These are phyloP conservation scores for Pagetopsis macropterus DNA, from an alignment of 2,797 vertebrate genomes.

Conservation along the genomic window DNA sequence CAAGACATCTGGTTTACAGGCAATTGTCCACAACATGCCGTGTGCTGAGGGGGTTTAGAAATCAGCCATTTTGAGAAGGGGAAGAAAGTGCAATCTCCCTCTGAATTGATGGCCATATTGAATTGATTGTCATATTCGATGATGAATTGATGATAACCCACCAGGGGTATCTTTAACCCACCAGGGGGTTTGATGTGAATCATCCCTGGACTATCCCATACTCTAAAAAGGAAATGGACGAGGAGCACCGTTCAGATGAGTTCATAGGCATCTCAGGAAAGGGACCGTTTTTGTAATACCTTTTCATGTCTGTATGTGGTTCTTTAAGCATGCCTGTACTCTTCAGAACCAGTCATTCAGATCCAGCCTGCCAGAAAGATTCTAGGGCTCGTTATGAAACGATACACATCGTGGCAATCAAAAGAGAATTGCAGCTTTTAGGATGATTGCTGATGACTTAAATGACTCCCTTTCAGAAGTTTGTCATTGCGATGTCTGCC, in stretches of 20 bases:
- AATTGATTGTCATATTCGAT: background rate
- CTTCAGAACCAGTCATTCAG: slow-evolving; percentile 41
- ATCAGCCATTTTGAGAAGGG: slow-evolving; percentile 18
- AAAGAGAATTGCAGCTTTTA: slow-evolving; percentile 46
- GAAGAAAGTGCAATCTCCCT: slow-evolving; percentile 27
- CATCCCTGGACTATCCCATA: slow-evolving; percentile 7
- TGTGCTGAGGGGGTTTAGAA: background rate
- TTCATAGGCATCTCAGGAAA: too few species aligned
- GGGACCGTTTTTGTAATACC: too few species aligned
- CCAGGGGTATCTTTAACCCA: slow-evolving; percentile 24
- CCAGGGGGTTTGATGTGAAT: slow-evolving; percentile 29
- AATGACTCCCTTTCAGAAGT: slow-evolving; percentile 13
- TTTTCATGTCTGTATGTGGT: slow-evolving; percentile 3
- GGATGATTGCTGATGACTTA: slow-evolving; percentile 34
- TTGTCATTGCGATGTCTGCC: background rate
- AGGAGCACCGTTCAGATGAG: too few species aligned
- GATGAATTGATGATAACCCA: slow-evolving; percentile 44
- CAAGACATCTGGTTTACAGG: slow-evolving; percentile 23
- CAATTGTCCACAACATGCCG: slow-evolving; percentile 38
- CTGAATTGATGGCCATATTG: slow-evolving; percentile 32
- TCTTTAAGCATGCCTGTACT: background rate
- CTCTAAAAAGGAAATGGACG: too few species aligned
- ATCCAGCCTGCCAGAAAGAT: slow-evolving; percentile 7
- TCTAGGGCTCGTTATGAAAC: slow-evolving; percentile 32
- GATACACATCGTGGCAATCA: slow-evolving; percentile 13